Percentiles rank a stretch among this genome's conserved stretches.
These are phyloP conservation scores for Pseudeuparius sepicola DNA, from an alignment of 2,888 invertebrate species.

Conservation along the genomic window DNA sequence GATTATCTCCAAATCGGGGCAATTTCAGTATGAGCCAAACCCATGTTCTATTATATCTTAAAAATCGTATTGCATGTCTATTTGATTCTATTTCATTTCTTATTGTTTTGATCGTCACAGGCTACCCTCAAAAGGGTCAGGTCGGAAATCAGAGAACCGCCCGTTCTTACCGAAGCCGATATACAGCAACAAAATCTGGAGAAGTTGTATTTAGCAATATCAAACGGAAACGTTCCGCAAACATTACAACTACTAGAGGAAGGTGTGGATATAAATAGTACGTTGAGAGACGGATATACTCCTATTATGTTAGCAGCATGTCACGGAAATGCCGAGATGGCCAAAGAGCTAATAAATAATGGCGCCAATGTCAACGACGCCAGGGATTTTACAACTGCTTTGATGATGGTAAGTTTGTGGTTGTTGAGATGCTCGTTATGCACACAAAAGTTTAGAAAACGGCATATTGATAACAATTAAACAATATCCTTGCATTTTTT, in stretches of 20 bases:
- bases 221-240: conserved; percentile 19
- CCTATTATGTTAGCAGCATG: conserved; percentile 51
- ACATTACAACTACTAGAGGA: conserved; percentile 31
- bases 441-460: too few species aligned
- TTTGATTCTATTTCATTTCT: too few species aligned
- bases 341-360: conserved; percentile 42
- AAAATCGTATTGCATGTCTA: too few species aligned
- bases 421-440: too few species aligned
- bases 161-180: conserved; percentile 21
- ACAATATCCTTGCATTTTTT: too few species aligned
- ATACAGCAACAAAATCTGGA: conserved; percentile 17
- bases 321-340: conserved; percentile 44
- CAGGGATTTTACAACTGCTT: conserved; percentile 51
- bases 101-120: too few species aligned
- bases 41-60: too few species aligned
- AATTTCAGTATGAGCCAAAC: too few species aligned
- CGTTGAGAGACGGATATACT: conserved; percentile 50
- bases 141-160: too few species aligned
- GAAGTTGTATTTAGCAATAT: conserved; percentile 23
- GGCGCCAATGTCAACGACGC: conserved; percentile 48
- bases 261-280: conserved; percentile 35
- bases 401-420: conserved; percentile 51
- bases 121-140: too few species aligned
- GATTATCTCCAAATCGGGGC: too few species aligned
- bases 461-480: too few species aligned